Conservation (phyloP, 2,113 vertebrate genomes). For the Orthonyx spaldingii region DNA sequence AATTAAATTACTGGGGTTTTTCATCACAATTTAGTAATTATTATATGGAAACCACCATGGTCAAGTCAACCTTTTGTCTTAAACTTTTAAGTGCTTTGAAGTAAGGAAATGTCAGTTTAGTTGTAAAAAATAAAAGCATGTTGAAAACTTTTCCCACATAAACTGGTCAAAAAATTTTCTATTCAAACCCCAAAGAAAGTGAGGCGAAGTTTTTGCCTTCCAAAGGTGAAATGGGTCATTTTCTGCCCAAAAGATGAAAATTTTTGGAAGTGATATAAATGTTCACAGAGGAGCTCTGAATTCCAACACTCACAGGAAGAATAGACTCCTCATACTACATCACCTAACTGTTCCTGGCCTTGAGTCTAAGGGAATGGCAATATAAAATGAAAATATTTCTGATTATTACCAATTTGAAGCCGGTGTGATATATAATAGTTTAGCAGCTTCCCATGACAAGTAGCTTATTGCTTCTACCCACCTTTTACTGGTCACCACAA, state of each 20-base stretch:
- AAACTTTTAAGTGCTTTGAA: background rate
- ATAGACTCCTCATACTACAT: fast-evolving
- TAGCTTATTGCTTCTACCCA: background rate
- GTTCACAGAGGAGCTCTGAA: background rate
- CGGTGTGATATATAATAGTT: background rate
- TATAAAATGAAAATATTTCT: background rate
- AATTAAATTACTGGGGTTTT: background rate
- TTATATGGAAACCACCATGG: background rate
- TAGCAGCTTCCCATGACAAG: background rate
- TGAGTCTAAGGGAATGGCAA: background rate
- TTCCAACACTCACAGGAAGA: background rate
- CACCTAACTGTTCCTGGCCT: background rate
- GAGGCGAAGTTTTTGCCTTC: background rate
- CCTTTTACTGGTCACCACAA: background rate
- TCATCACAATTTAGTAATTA: background rate
- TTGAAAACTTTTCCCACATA: background rate
- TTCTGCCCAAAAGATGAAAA: background rate
- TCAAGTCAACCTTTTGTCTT: background rate
- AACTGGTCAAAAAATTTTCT: background rate
- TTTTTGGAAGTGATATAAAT: background rate
- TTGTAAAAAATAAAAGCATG: background rate
- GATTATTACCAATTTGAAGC: background rate
- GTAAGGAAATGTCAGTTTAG: background rate
- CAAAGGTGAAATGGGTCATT: background rate
- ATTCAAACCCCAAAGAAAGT: background rate